Percentiles rank a stretch among this genome's conserved stretches.
Conservation (phyloP, 2,113 vertebrate genomes). For the Ochotona princeps region DNA sequence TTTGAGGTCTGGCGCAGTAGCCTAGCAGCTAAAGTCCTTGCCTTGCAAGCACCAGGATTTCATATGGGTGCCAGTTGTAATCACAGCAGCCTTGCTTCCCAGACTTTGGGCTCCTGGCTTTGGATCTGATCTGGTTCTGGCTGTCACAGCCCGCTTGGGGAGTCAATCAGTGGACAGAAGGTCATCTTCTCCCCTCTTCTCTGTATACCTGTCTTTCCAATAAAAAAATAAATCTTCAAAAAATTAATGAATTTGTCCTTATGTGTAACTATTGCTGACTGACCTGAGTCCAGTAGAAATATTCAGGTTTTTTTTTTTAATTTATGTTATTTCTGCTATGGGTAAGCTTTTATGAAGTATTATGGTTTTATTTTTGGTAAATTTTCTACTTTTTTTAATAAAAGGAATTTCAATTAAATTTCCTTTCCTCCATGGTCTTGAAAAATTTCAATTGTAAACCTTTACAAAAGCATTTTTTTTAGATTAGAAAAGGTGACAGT, state of each 20-base stretch:
- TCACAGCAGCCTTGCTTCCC: too few species aligned
- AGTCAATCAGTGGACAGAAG: too few species aligned
- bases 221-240: too few species aligned
- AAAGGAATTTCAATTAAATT: background rate
- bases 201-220: too few species aligned
- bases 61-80: too few species aligned
- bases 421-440: background rate
- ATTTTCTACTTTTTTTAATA: conserved; percentile 5
- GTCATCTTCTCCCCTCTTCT: too few species aligned
- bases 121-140: too few species aligned
- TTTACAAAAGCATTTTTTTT: background rate
- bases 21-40: too few species aligned
- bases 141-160: too few species aligned
- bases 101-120: too few species aligned
- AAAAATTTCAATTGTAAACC: conserved; percentile 34
- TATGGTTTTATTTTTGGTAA: conserved; percentile 23
- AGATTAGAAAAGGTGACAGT: background rate
- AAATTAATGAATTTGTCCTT: background rate
- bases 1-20: too few species aligned
- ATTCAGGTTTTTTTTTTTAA: background rate
- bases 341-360: background rate
- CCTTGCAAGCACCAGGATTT: too few species aligned
- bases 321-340: background rate
- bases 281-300: background rate
- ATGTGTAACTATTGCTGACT: background rate